Percentiles rank a stretch among this genome's conserved stretches.
These are phyloP conservation scores for Chrysolina americana DNA, from an alignment of 2,888 invertebrate genomes.

Conservation along the genomic window DNA sequence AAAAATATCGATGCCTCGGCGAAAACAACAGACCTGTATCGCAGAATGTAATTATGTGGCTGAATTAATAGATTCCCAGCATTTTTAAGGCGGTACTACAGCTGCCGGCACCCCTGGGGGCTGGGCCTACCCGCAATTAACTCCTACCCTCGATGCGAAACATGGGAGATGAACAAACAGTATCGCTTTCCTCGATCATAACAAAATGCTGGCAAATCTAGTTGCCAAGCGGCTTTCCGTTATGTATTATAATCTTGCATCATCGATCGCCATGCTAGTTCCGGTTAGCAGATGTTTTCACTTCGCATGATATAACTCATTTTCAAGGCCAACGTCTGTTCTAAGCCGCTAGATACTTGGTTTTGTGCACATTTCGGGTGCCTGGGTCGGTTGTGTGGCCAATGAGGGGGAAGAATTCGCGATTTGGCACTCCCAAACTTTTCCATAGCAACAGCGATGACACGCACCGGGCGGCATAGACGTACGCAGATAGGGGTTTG, in stretches of 20 bases:
- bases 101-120: neutral
- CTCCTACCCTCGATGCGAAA: constrained; percentile 2
- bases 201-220: neutral
- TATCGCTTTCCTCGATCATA: neutral
- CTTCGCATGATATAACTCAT: constrained; percentile 55
- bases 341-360: constrained; percentile 52
- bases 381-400: constrained; percentile 40
- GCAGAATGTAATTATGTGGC: neutral
- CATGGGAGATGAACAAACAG: constrained; percentile 2
- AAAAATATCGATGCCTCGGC: too few species aligned
- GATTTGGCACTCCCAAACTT: constrained; percentile 63
- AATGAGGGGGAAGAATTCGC: constrained; percentile 57
- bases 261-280: constrained; percentile 24
- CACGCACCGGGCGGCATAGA: constrained; percentile 53
- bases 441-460: constrained; percentile 61
- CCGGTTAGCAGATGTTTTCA: constrained; percentile 53
- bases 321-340: constrained; percentile 56
- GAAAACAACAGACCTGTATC: too few species aligned
- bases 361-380: constrained; percentile 55
- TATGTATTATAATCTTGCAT: constrained; percentile 3
- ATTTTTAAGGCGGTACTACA: constrained; percentile 14
- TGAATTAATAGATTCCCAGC: neutral
- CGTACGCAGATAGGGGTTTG: constrained; percentile 29
- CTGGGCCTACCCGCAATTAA: constrained; percentile 7
- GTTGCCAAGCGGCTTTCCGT: neutral